These are phyloP conservation scores for Periophthalmus modestus DNA, from an alignment of 2,113 vertebrate genomes.

Conservation along the genomic window DNA sequence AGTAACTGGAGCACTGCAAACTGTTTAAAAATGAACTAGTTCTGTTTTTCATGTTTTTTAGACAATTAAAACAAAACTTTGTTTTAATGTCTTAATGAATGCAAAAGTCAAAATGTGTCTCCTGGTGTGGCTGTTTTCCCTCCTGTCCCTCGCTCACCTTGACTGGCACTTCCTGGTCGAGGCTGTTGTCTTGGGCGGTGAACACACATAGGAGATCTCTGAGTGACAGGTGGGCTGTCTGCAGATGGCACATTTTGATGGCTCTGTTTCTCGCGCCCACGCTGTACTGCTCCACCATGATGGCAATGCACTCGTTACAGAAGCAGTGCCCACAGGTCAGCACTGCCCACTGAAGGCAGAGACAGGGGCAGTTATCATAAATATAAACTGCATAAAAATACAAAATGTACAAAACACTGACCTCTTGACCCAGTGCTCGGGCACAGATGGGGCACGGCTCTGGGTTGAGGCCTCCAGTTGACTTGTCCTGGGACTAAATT, in stretches of 20 bases:
- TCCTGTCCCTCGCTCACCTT: conserved; percentile 74
- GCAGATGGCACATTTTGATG: conserved; percentile 97
- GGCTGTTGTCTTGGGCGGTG: conserved; percentile 85
- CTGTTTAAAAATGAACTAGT: too few relatives aligned
- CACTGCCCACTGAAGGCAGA: conserved; percentile 91
- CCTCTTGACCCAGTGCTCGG: conserved; percentile 90
- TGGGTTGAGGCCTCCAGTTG: conserved; percentile 90
- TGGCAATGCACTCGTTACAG: conserved; percentile 93
- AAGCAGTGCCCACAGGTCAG: conserved; percentile 97
- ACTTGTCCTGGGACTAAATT: conserved; percentile 92
- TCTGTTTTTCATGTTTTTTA: too few relatives aligned
- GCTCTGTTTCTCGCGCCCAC: conserved; percentile 87
- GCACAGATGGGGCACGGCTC: conserved; percentile 98
- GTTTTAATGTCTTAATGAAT: too few relatives aligned
- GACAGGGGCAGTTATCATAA: neutral
- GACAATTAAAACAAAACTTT: too few relatives aligned
- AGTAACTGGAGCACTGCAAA: too few relatives aligned
- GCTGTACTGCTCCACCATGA: conserved; percentile 96
- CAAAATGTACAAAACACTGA: conserved; percentile 48
- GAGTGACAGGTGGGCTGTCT: conserved; percentile 93
- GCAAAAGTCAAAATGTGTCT: too few relatives aligned
- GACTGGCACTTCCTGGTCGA: conserved; percentile 92
- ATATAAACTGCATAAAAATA: too few relatives aligned
- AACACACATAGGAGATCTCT: conserved; percentile 98
- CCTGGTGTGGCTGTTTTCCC: too few relatives aligned